phyloP scores from a whole-genome alignment of 2,888 invertebrate genomes.

The Mesorhabditis sp. region DNA sequence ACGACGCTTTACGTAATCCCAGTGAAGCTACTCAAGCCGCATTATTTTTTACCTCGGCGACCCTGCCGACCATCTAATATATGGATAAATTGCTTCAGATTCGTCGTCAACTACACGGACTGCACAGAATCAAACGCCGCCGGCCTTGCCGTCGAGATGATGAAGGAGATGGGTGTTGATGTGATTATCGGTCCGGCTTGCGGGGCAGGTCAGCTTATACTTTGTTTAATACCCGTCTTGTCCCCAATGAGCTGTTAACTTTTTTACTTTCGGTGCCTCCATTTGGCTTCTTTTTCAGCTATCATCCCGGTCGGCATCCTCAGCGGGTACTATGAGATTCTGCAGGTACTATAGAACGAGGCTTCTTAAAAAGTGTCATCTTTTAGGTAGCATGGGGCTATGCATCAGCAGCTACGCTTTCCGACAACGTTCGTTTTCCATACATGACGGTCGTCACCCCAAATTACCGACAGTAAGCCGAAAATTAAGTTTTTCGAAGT shows the following conservation, averaged over 20 bases:
- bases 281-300: too few relatives aligned
- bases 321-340: not conserved
- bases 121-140: conserved; percentile 36
- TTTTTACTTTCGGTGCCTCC: too few relatives aligned
- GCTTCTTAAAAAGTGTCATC: too few relatives aligned
- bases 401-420: not conserved
- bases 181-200: conserved; percentile 45
- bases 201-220: conserved; percentile 33
- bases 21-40: too few relatives aligned
- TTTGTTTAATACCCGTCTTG: too few relatives aligned
- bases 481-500: not conserved
- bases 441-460: not conserved
- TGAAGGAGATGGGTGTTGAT: conserved; percentile 27
- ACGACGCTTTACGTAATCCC: too few relatives aligned
- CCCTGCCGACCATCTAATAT: not conserved
- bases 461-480: not conserved
- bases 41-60: not conserved
- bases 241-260: too few relatives aligned
- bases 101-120: conserved; percentile 26
- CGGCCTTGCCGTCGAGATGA: conserved; percentile 27
- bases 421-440: not conserved
- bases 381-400: not conserved
- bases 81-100: conserved; percentile 13
- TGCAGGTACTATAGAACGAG: not conserved
- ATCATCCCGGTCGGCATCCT: not conserved